phyloP scores from a whole-genome alignment of 1,140 invertebrate genomes.

The Potamilus streckersoni region DNA sequence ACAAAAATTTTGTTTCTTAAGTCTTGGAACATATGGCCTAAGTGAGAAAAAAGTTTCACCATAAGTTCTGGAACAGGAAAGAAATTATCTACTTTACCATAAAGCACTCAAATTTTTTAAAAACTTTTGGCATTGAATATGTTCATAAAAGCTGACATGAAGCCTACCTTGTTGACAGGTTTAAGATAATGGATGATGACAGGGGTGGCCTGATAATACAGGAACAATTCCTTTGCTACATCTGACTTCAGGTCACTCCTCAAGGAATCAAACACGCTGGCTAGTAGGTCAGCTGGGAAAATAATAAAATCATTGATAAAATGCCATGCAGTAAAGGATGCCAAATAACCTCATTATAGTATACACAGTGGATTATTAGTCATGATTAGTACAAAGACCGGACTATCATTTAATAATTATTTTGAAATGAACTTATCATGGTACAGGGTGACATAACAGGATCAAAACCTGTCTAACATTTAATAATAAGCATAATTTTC shows the following conservation, averaged over 20 bases:
- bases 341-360: too few relatives aligned
- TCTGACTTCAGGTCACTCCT: slow-evolving; percentile 65
- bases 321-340: too few relatives aligned
- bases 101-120: not conserved
- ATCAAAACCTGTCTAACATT: not conserved
- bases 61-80: too few relatives aligned
- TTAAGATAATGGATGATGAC: slow-evolving; percentile 63
- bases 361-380: too few relatives aligned
- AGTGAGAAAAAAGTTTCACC: too few relatives aligned
- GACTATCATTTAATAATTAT: too few relatives aligned
- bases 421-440: too few relatives aligned
- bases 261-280: slow-evolving; percentile 65
- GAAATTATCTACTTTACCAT: not conserved
- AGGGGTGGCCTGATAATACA: slow-evolving; percentile 63
- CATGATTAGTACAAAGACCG: too few relatives aligned
- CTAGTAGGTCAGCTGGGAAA: slow-evolving; percentile 63
- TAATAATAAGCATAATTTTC: too few relatives aligned
- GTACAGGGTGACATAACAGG: not conserved
- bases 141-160: too few relatives aligned
- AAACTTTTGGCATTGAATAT: not conserved
- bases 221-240: slow-evolving; percentile 59
- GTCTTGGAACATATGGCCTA: too few relatives aligned
- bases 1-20: too few relatives aligned
- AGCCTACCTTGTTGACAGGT: slow-evolving; percentile 63
- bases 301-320: not conserved